These are phyloP conservation scores for Alcis repandata DNA, from an alignment of 2,888 invertebrate species.

Conservation along the genomic window DNA sequence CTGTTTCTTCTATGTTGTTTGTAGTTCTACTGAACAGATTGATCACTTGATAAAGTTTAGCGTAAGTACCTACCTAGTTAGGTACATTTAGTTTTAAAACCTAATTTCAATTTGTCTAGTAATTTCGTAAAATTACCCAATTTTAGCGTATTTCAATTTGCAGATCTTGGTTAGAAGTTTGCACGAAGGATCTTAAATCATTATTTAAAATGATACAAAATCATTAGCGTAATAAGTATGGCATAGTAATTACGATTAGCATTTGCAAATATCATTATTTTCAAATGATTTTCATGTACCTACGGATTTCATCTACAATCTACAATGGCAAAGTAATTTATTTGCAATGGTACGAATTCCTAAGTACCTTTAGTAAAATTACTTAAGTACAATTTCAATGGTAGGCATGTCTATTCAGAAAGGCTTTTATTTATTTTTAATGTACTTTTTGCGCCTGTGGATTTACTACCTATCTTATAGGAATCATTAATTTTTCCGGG, in stretches of 20 bases:
- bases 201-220: constrained; percentile 17
- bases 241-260: constrained; percentile 7
- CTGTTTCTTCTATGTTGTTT: too few relatives aligned
- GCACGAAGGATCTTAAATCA: background rate
- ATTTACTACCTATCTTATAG: too few relatives aligned
- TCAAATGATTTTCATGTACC: background rate
- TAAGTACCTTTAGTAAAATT: too few relatives aligned
- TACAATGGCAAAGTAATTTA: background rate
- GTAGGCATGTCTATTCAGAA: too few relatives aligned
- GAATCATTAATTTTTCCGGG: too few relatives aligned
- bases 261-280: background rate
- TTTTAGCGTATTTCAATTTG: constrained; percentile 5
- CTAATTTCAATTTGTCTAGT: constrained; percentile 1
- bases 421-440: too few relatives aligned
- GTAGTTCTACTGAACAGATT: too few relatives aligned
- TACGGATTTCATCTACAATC: too few relatives aligned
- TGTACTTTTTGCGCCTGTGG: too few relatives aligned
- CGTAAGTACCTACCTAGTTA: background rate
- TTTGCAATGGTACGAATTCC: background rate
- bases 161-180: background rate
- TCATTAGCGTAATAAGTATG: constrained; percentile 14
- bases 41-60: too few relatives aligned
- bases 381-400: too few relatives aligned
- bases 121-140: constrained; percentile 6
- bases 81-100: background rate